Base-by-base conservation (phyloP, 2,797 vertebrate genomes). In the Aldrovandia affinis region DNA sequence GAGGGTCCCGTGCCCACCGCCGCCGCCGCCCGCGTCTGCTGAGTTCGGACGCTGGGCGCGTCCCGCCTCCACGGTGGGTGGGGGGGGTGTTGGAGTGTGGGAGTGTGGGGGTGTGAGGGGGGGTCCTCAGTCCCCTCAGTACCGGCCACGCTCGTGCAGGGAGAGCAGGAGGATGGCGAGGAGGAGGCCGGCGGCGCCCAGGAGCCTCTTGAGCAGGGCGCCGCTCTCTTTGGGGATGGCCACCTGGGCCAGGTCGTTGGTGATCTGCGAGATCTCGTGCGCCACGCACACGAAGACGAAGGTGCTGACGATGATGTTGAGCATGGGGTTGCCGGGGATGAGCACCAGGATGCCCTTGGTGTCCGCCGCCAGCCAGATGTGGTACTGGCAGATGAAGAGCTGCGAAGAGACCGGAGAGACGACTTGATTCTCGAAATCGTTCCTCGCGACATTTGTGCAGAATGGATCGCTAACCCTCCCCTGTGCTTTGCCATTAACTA, bases 311-410 rank as follows among this genome's bases (percentile, higher is more conserved):
- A 98, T 93, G 90, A 98, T 96, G 89, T 99, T 99, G 80, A 99
- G 95, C 61, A 96, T 94, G 0, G 98, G 97, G 92, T 93, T 97
- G 87, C 97, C 98, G 12, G 98, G 98, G 88, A 99, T 95, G 25
- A 99, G 96, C 25, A 99, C 97, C 91, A 99, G 90, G 91, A 99
- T 96, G 1, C 98, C 98, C 89, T 97, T 98, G 47, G 98, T 99
- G 94, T 99, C 98, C 0, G 98, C 98, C 0, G 98, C 98, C 88
- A 99, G 95, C 98, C 98, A 99, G 87, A 99, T 98, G 90, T 99
- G 98, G 90, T 99, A 99, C 80, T 99, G 98, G 91, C 98, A 99
- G 87, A 99, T 99, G 89, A 99, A 99, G 52, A 99, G 97, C 98
- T 99, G 87, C 83, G 80, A n/a, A n/a, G n/a, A n/a, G n/a, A n/a